These are phyloP conservation scores for Leptura quadrifasciata DNA, from an alignment of 2,888 invertebrate species.

Conservation along the genomic window DNA sequence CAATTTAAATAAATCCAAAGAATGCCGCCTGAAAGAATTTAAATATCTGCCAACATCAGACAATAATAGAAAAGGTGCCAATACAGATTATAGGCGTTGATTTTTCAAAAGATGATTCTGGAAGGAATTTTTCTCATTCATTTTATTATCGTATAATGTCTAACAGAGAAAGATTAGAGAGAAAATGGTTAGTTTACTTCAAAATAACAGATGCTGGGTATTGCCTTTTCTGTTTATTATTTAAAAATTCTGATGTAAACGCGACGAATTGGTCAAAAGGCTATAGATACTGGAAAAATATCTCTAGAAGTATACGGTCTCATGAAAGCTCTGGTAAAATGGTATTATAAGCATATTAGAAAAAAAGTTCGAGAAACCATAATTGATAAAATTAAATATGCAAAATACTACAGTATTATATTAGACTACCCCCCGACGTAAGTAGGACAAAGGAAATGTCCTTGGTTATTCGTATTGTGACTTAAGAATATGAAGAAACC, in stretches of 20 bases:
- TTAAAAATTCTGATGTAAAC: too few relatives aligned
- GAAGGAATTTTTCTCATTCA: too few relatives aligned
- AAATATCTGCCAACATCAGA: constrained; percentile 14
- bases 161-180: neutral
- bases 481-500: too few relatives aligned
- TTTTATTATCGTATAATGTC: constrained; percentile 4
- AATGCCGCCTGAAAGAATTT: constrained; percentile 16
- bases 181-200: constrained; percentile 11
- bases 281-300: constrained; percentile 11
- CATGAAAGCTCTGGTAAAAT: constrained; percentile 18
- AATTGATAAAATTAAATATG: too few relatives aligned
- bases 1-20: too few relatives aligned
- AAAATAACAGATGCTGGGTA: neutral
- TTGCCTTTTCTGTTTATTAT: neutral
- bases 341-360: constrained; percentile 14
- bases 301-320: neutral
- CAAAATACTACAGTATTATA: too few relatives aligned
- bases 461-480: constrained; percentile 6
- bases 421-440: too few relatives aligned
- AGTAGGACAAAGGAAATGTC: constrained; percentile 1
- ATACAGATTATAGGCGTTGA: neutral
- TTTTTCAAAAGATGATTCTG: too few relatives aligned
- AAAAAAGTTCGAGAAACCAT: too few relatives aligned
- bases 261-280: neutral
- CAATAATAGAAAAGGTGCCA: constrained; percentile 18